phyloP scores from a whole-genome alignment of 2,797 vertebrate species.

The Denticeps clupeoides region DNA sequence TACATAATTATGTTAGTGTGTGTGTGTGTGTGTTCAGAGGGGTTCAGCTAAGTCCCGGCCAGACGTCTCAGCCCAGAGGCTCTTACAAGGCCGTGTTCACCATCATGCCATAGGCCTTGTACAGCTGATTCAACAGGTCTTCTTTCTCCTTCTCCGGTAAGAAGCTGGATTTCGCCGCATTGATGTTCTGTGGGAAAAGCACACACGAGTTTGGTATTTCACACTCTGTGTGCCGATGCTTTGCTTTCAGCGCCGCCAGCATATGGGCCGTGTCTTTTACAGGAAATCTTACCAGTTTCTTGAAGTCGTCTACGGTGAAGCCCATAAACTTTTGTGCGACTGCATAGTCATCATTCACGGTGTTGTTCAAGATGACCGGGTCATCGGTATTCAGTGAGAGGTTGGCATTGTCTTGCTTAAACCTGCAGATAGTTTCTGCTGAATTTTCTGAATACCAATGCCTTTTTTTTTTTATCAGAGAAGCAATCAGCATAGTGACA shows the following conservation, averaged over 20 bases:
- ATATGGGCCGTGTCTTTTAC: neutral
- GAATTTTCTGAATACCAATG: neutral
- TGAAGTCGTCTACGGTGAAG: constrained; percentile 85
- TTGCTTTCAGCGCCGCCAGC: neutral
- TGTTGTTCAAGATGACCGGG: constrained; percentile 82
- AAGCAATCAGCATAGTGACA: no score
- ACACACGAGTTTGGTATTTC: neutral
- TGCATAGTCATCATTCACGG: constrained; percentile 70
- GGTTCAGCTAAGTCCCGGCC: neutral
- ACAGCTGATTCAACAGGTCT: constrained; percentile 62
- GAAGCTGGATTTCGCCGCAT: constrained; percentile 77
- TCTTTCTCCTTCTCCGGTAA: constrained; percentile 75
- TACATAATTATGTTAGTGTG: no score
- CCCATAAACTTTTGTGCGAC: constrained; percentile 62
- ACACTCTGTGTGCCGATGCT: neutral
- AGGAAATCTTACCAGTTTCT: constrained; percentile 65
- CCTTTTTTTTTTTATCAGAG: neutral
- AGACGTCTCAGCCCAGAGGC: neutral
- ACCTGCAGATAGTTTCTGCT: constrained; percentile 52
- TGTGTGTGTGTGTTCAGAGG: neutral
- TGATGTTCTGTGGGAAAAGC: constrained; percentile 69
- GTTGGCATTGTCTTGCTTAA: constrained; percentile 77
- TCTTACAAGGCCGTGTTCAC: constrained; percentile 41
- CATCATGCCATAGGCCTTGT: constrained; percentile 67
- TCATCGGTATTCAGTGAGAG: constrained; percentile 89